Evolutionary conservation across 2,797 vertebrate species (phyloP), one percentile per base, ranked within the genome.

Genomic region (Gymnothorax javanicus): DNA sequence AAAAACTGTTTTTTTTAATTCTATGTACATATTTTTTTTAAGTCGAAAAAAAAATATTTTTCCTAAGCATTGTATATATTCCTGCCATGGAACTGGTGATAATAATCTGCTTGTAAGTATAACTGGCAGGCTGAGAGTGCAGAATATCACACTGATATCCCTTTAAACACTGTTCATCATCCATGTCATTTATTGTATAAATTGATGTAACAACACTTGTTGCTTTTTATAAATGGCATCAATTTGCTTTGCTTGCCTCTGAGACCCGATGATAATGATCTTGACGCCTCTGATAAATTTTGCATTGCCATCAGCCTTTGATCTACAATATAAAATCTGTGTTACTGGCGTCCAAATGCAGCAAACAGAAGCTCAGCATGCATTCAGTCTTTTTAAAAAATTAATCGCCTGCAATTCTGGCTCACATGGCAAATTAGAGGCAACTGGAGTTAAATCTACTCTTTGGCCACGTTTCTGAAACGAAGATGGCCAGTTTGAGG

Each of bases 1-100:
- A 77, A 77, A 77, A 77, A 77, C 73, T 50, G 54, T 79, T 79
- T 58, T 83, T 27, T 33, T 25, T 59, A 83, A 13, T 58, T 4
- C 20, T 25, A 58, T 58, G 50, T 23, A 82, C n/a, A 83, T n/a
- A 82, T 59, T 57, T 59, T 59, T 15, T 13, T 83, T 60, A n/a
- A 60, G 23, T 25, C 12, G 82, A 8, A 83, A 25, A 25, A 13
- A 83, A 33, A 0, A 27, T 59, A 60, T 75, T 75, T 75, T 75
- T 73, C 11, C 25, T 52, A 57, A 58, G 52, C 57, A n/a, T 23
- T 82, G 81, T 56, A 27, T 9, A 25, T 2, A 4, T 25, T 57
- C 4, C 23, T 83, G 27, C 23, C 15, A 13, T 15, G 23, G 17
- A 9, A 59, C 54, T 15, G 11, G 58, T 7, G 9, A 50, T 33